These are phyloP conservation scores for Erythrolamprus reginae DNA, from an alignment of 2,113 vertebrate species.

Conservation along the genomic window DNA sequence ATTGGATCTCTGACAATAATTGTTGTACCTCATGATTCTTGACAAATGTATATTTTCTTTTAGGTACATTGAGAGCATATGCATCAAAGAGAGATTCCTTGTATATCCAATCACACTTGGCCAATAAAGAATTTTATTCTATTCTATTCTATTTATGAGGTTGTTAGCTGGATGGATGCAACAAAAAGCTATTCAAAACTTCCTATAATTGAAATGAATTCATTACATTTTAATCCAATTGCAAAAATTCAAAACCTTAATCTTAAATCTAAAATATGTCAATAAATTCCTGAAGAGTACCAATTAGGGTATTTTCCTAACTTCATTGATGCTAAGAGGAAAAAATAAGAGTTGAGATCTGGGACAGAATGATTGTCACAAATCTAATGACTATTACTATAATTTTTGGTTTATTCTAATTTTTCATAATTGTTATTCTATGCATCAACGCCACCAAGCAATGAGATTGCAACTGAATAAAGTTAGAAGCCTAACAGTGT, in stretches of 20 bases:
- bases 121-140: too few species aligned
- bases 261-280: not conserved
- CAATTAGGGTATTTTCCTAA: not conserved
- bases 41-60: too few species aligned
- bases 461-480: not conserved
- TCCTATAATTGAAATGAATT: not conserved
- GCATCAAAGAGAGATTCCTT: too few species aligned
- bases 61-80: too few species aligned
- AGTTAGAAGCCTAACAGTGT: not conserved
- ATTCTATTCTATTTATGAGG: too few species aligned
- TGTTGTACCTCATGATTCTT: too few species aligned
- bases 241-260: not conserved
- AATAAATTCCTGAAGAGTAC: not conserved
- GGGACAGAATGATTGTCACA: not conserved
- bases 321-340: not conserved
- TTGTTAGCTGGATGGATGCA: not conserved
- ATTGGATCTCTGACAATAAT: too few species aligned
- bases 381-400: not conserved
- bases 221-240: not conserved
- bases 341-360: not conserved
- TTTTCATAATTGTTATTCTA: not conserved
- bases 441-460: not conserved
- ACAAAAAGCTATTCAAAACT: not conserved
- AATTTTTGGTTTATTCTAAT: not conserved
- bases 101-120: too few species aligned